phyloP scores from a whole-genome alignment of 2,888 invertebrate genomes.

The Pelosia muscerda region DNA sequence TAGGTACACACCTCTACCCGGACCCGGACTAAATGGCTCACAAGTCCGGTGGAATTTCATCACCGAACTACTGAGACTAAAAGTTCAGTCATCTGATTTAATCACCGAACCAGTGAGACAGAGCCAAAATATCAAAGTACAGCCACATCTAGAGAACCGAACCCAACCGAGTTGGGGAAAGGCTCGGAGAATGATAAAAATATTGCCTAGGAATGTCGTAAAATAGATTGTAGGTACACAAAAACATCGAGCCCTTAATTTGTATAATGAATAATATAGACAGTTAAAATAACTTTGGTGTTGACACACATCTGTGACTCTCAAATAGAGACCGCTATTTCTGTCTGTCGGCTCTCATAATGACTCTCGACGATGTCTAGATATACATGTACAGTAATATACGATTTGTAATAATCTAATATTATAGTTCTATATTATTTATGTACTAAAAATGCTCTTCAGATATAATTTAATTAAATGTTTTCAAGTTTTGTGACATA shows the following conservation, averaged over 20 bases:
- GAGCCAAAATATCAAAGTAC: too few relatives aligned
- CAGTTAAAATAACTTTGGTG: slow-evolving; percentile 72
- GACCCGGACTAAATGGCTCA: too few relatives aligned
- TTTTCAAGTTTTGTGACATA: background rate
- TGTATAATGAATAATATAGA: slow-evolving; percentile 60
- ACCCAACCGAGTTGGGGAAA: too few relatives aligned
- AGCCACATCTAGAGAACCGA: too few relatives aligned
- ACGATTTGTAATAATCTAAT: slow-evolving; percentile 23
- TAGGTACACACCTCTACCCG: too few relatives aligned
- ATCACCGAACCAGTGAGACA: too few relatives aligned
- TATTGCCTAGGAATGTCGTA: background rate
- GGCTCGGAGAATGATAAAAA: too few relatives aligned
- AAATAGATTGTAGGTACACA: background rate
- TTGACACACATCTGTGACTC: slow-evolving; percentile 81
- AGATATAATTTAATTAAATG: background rate
- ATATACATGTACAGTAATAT: slow-evolving; percentile 38
- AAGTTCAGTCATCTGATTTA: too few relatives aligned
- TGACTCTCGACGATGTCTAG: slow-evolving; percentile 69
- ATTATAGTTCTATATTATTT: slow-evolving; percentile 9
- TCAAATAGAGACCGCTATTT: slow-evolving; percentile 79
- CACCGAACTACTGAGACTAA: too few relatives aligned
- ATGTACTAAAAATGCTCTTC: background rate
- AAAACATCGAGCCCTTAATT: slow-evolving; percentile 55
- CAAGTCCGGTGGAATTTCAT: too few relatives aligned
- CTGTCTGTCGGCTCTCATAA: slow-evolving; percentile 73